Base-by-base conservation (phyloP, 2,888 invertebrate species). In the Hypercompe scribonia region DNA sequence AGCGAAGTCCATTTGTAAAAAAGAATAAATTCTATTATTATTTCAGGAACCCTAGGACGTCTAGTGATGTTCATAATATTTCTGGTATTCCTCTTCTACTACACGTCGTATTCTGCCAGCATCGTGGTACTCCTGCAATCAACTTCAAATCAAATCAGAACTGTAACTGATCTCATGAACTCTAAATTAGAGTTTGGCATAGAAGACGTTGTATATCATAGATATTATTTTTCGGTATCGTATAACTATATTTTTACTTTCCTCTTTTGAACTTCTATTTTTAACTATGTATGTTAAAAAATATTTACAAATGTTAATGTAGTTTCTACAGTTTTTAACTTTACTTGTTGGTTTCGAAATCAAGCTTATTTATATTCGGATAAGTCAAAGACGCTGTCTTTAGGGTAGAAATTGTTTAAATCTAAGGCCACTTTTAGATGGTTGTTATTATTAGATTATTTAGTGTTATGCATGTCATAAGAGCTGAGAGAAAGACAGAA, bases 41-140 rank as follows among this genome's bases (percentile, higher is more conserved):
- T 93, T 79, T 83, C 93, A 95, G 95, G 94, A 34, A 87, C 88
- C 10, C 87, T 91, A 1, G 95, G 96, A 0, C 95, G 97, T n/a
- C 94, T 97, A 21, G 96, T 97, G 7, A 96, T 97, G 75, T 94
- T 97, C 73, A 90, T 97, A 74, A 90, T 97, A 18, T 96, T 97
- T 78, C 87, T 97, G 5, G 94, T 96, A 0, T 95, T 97, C 61
- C 94, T 97, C 87, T 97, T 97, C 84, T 89, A 97, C 0, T 97
- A 97, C 86, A 97, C 97, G 0, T 97, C 97, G 0, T 98, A 97
- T 85, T 97, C 97, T 0, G 97, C 97, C 10, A 97, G 97, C 86
- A 97, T 97, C 68, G 97, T 97, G 0, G 97, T 97, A 0, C 88
- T 97, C 28, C 91, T 97, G 24, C 97, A 97, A 87, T 97, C 97